Evolutionary conservation across 2,888 invertebrate genomes (phyloP), one percentile per base, ranked within the genome.

Genomic region (Xiphydria camelus): DNA sequence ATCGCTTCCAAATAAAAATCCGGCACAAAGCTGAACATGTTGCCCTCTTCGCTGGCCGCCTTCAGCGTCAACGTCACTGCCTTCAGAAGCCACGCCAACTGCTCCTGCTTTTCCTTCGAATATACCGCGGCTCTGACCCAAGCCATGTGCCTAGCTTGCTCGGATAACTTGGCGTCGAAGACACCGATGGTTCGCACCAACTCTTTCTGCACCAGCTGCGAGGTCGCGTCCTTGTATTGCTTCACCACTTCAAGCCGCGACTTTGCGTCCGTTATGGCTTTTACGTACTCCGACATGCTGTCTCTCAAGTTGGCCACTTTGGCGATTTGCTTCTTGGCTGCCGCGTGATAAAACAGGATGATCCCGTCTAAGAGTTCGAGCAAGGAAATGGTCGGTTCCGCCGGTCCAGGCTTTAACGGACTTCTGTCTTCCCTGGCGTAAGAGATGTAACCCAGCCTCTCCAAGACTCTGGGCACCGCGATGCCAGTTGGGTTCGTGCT

Each of bases 1-100:
- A 85, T 78, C 1, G 84, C 81, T 50, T 87, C 85, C 38, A 88
- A 79, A 68, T 88, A 88, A 73, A 86, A 87, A 61, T 87, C 87
- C 0, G 88, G 88, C 9, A 87, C 82, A 66, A 87, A 88, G 14
- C 83, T 81, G 64, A 88, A 87, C 46, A 87, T 79, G 32, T 82
- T 81, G 3, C 83, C 83, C 26, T 80, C 78, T 22, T 79, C 78
- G 0, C 86, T 83, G 0, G 85, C 81, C 7, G 80, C 72, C 17
- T 83, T 76, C 34, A 88, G 61, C 0, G 87, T 85, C 45, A 80
- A 77, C 4, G 85, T 68, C 0, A 85, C 79, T 1, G 83, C 82
- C 5, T 80, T 74, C 31, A 87, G 77, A 26, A 87, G 76, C 76
- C 81, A 84, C 0, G 82, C 80, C 1, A 87, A 71, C 41, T 86